A percentile compares a stretch with the other conserved stretches of the same genome.
These are phyloP conservation scores for Wiebesia pumilae DNA, from an alignment of 1,140 invertebrate genomes.

Conservation along the genomic window DNA sequence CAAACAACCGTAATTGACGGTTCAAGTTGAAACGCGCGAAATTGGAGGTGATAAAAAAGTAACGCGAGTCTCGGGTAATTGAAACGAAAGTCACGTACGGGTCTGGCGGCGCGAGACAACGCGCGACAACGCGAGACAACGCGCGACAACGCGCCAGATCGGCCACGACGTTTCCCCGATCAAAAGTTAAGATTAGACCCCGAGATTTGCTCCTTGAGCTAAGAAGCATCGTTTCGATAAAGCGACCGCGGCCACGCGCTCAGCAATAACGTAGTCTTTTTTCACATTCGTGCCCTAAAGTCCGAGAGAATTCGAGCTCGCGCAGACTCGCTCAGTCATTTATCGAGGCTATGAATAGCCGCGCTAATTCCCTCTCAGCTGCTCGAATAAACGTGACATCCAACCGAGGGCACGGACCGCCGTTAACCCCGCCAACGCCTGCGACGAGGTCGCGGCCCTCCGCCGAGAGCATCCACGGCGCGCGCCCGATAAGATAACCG, in stretches of 20 bases:
- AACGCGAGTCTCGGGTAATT: background rate
- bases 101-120: background rate
- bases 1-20: background rate
- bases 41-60: background rate
- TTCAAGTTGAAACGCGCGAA: too few species aligned
- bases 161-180: background rate
- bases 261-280: too few species aligned
- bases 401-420: background rate
- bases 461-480: background rate
- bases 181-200: background rate
- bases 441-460: too few species aligned
- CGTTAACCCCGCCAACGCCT: too few species aligned
- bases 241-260: background rate
- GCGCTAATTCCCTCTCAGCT: constrained; percentile 65
- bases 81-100: constrained; percentile 5
- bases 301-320: too few species aligned
- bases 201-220: background rate
- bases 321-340: background rate
- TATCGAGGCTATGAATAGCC: constrained; percentile 64
- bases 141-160: background rate
- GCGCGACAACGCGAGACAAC: background rate
- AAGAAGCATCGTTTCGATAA: too few species aligned
- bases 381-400: constrained; percentile 45
- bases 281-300: too few species aligned
- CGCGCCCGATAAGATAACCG: too few species aligned